Conservation (phyloP, 2,113 vertebrate species). For the Thryonomys swinderianus region DNA sequence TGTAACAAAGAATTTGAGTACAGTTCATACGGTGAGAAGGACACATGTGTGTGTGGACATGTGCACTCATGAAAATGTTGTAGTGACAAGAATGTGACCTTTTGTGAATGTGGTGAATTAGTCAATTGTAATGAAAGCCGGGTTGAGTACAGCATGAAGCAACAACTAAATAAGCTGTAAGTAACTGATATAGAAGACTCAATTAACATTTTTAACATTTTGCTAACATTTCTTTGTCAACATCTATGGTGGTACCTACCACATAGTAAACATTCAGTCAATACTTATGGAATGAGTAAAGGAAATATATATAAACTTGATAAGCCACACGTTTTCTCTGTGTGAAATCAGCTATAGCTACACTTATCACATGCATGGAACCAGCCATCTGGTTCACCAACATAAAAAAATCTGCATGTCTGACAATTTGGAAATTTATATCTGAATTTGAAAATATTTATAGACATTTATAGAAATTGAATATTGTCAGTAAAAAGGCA, state of each 20-base stretch:
- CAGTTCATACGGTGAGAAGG: not conserved
- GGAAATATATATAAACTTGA: not conserved
- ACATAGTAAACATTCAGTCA: not conserved
- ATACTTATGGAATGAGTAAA: not conserved
- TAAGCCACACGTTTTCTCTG: not conserved
- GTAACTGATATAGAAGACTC: not conserved
- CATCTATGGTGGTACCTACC: not conserved
- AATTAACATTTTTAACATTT: not conserved
- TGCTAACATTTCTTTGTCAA: not conserved
- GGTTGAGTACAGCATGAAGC: not conserved
- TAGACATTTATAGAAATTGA: constrained; percentile 14
- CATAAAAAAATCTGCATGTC: not conserved
- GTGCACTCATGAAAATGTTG: not conserved
- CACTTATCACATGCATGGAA: not conserved
- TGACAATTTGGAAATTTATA: constrained; percentile 29
- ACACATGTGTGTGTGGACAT: not conserved
- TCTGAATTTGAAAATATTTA: not conserved
- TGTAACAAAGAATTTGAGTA: not conserved
- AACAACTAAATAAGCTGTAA: not conserved
- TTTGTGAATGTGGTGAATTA: not conserved
- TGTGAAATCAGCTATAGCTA: not conserved
- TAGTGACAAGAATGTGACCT: not conserved
- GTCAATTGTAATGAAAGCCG: not conserved
- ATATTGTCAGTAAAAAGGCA: not conserved
- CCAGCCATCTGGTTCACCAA: constrained; percentile 26